A percentile compares a stretch with the other conserved stretches of the same genome.
Evolutionary conservation across 2,113 vertebrate genomes (phyloP).

Genomic region (Ptyas mucosa): DNA sequence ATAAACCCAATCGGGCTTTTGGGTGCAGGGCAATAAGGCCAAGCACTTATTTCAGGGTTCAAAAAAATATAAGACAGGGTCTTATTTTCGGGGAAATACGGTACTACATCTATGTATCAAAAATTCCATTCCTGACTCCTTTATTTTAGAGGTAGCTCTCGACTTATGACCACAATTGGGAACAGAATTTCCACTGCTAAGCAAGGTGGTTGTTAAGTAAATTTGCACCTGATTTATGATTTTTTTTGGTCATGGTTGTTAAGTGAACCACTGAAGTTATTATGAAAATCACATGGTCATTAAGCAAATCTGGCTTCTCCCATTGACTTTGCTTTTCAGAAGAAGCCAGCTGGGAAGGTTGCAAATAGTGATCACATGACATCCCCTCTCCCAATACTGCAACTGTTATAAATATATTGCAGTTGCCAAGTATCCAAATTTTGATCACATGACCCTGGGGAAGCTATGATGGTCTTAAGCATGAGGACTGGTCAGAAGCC

Average conservation of each 20-base stretch:
- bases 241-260: background rate
- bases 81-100: no score
- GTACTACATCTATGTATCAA: background rate
- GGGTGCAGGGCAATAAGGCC: no score
- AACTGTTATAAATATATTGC: background rate
- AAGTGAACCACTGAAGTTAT: background rate
- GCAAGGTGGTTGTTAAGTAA: background rate
- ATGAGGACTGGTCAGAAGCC: background rate
- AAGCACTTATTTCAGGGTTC: no score
- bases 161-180: background rate
- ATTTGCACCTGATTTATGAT: background rate
- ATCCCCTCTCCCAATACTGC: background rate
- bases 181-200: background rate
- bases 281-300: background rate
- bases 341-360: background rate
- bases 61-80: no score
- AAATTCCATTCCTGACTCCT: background rate
- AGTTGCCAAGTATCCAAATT: background rate
- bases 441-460: background rate
- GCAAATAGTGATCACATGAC: background rate
- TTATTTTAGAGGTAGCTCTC: background rate
- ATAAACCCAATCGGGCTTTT: no score
- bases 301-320: background rate
- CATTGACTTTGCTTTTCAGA: no score
- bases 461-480: background rate